Evolutionary conservation across 1,140 invertebrate genomes (phyloP).

Genomic region (Listronotus bonariensis): DNA sequence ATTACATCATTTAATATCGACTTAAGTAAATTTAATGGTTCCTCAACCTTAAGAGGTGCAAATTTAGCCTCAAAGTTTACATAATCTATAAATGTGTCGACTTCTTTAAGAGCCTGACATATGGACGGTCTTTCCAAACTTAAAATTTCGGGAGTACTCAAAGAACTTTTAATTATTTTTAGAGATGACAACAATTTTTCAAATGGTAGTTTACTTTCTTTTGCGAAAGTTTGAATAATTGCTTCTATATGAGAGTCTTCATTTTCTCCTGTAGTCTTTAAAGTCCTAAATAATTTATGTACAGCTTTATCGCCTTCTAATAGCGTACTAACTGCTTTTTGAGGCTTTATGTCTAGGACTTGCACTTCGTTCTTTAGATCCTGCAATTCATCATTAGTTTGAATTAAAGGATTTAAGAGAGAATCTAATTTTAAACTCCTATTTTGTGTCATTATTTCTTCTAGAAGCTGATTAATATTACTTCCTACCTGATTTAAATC

Average conservation of each 20-base stretch:
- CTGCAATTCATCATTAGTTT: slow-evolving; percentile 7
- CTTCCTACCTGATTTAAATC: slow-evolving; percentile 14
- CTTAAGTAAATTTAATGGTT: slow-evolving; percentile 7
- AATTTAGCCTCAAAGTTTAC: slow-evolving; percentile 13
- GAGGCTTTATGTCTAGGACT: slow-evolving; percentile 7
- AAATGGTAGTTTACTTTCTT: slow-evolving; percentile 13
- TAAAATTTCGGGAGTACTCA: slow-evolving; percentile 24
- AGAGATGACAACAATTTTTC: slow-evolving; percentile 1
- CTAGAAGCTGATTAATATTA: slow-evolving; percentile 13
- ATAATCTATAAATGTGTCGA: slow-evolving; percentile 9
- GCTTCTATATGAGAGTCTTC: background rate
- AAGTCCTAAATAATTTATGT: slow-evolving; percentile 1
- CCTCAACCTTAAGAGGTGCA: slow-evolving; percentile 7
- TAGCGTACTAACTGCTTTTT: slow-evolving; percentile 9
- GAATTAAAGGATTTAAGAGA: slow-evolving; percentile 21
- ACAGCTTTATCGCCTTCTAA: slow-evolving; percentile 18
- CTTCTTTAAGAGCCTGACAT: slow-evolving; percentile 17
- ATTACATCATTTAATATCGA: slow-evolving; percentile 10
- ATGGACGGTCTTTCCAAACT: slow-evolving; percentile 27
- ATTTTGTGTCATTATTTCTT: background rate
- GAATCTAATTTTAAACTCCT: slow-evolving; percentile 1
- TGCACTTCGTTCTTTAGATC: slow-evolving; percentile 8
- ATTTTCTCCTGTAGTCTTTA: slow-evolving; percentile 5
- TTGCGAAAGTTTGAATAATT: slow-evolving; percentile 13
- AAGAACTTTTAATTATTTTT: slow-evolving; percentile 5